phyloP scores from a whole-genome alignment of 2,888 invertebrate genomes.

The Elegia similella region DNA sequence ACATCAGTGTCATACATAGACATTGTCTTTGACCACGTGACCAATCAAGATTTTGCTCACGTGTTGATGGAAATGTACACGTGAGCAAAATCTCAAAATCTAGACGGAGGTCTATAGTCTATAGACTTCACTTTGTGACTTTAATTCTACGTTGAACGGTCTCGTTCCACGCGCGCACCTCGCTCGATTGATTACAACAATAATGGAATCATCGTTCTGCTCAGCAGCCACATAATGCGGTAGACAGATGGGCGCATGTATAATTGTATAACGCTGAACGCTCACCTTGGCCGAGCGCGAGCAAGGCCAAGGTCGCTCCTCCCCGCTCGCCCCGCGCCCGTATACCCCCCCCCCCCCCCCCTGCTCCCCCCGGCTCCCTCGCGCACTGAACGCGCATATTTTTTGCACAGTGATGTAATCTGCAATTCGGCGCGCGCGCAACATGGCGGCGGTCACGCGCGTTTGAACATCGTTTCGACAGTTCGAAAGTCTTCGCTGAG shows the following conservation, averaged over 20 bases:
- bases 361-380: conserved; percentile 28
- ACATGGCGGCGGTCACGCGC: conserved; percentile 61
- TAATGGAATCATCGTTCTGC: conserved; percentile 22
- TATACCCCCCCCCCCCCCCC: conserved; percentile 23
- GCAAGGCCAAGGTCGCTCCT: conserved; percentile 76
- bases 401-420: conserved; percentile 79
- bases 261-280: conserved; percentile 64
- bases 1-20: too few species aligned
- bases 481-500: neutral
- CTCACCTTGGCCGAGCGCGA: conserved; percentile 75
- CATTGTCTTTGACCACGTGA: too few species aligned
- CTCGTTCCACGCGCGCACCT: neutral
- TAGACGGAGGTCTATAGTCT: too few species aligned
- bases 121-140: too few species aligned
- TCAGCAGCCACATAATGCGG: conserved; percentile 43
- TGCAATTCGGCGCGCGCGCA: conserved; percentile 74
- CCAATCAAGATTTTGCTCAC: too few species aligned
- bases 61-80: too few species aligned
- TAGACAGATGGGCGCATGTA: conserved; percentile 74
- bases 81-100: too few species aligned
- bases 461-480: conserved; percentile 27
- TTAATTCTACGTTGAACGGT: too few species aligned
- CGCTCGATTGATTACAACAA: conserved; percentile 9
- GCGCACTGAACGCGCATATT: conserved; percentile 56
- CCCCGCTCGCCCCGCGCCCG: conserved; percentile 37